A percentile compares a stretch with the other conserved stretches of the same genome.
Conservation (phyloP, 2,113 vertebrate genomes). For the Pan troglodytes region DNA sequence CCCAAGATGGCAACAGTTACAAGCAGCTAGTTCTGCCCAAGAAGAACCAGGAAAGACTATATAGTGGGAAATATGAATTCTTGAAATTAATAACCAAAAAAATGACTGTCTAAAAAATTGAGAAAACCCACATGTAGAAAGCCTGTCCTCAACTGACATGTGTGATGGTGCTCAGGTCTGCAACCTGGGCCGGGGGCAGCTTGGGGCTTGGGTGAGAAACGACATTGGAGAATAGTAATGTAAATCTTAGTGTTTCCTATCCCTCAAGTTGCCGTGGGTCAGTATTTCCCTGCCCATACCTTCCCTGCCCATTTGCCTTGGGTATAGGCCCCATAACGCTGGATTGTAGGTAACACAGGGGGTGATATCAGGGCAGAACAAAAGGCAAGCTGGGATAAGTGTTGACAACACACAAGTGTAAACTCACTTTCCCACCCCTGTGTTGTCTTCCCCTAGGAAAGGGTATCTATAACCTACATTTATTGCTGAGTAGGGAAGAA, state of each 20-base stretch:
- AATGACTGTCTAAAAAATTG: neutral
- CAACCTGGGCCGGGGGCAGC: neutral
- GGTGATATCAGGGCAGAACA: neutral
- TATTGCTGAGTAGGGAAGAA: neutral
- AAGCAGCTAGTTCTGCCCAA: neutral
- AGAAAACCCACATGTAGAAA: neutral
- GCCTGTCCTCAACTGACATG: neutral
- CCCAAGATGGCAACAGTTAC: neutral
- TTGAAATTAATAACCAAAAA: neutral
- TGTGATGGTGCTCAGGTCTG: neutral
- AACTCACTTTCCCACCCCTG: neutral
- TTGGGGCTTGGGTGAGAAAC: neutral
- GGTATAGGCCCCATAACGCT: neutral
- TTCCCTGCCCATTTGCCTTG: neutral
- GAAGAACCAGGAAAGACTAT: neutral
- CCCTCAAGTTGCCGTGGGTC: neutral
- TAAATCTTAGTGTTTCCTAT: too few species aligned
- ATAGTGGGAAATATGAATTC: neutral
- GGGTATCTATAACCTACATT: neutral
- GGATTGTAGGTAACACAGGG: neutral
- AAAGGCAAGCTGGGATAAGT: neutral
- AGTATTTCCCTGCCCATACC: neutral
- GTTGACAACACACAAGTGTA: neutral
- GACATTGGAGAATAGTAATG: too few species aligned
- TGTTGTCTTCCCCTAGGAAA: neutral